Conservation (phyloP, 2,888 invertebrate genomes). For the Rhodophaea formosa region DNA sequence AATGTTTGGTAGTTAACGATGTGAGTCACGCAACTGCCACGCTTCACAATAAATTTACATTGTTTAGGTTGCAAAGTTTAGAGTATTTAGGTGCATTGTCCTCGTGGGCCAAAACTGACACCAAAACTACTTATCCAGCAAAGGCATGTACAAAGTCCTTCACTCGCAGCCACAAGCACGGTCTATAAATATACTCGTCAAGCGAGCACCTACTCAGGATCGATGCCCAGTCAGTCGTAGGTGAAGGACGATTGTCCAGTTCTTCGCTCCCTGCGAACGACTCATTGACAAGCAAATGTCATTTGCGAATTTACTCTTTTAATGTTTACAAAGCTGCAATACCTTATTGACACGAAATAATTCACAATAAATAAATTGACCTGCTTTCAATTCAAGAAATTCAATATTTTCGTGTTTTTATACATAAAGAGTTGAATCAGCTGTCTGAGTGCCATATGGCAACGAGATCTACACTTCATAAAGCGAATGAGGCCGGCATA, state of each 20-base stretch:
- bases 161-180: conserved; percentile 46
- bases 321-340: not conserved
- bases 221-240: conserved; percentile 69
- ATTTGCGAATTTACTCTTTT: not conserved
- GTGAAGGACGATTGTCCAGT: conserved; percentile 73
- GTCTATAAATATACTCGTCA: conserved; percentile 73
- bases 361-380: not conserved
- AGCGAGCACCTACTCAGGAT: conserved; percentile 61
- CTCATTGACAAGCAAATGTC: conserved; percentile 44
- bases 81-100: conserved; percentile 45
- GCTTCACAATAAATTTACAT: conserved; percentile 55
- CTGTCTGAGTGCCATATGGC: conserved; percentile 73
- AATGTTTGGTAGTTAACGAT: conserved; percentile 71
- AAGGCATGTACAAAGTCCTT: conserved; percentile 21
- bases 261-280: conserved; percentile 54
- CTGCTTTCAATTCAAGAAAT: conserved; percentile 21
- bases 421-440: conserved; percentile 58
- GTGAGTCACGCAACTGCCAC: conserved; percentile 74
- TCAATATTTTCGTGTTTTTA: conserved; percentile 26
- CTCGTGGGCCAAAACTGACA: conserved; percentile 34
- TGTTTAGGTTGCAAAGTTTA: conserved; percentile 29
- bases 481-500: conserved; percentile 75
- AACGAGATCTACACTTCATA: conserved; percentile 69
- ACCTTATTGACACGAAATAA: not conserved
- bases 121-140: not conserved